Conservation (phyloP, 2,113 vertebrate species). For the Anoura caudifer region DNA sequence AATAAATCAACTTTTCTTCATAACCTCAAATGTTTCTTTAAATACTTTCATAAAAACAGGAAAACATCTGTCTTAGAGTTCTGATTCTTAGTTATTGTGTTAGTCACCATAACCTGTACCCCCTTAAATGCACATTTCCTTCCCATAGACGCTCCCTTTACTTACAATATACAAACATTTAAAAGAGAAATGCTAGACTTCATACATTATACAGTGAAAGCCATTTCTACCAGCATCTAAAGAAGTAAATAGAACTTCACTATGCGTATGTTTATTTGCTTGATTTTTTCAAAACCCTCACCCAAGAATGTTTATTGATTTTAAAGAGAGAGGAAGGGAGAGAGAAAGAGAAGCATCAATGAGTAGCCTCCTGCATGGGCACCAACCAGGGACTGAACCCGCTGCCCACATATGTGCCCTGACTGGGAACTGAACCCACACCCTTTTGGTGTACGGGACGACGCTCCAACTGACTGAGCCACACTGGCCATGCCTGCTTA, state of each 20-base stretch:
- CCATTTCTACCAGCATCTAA: neutral
- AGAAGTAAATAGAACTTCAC: neutral
- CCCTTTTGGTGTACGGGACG: too few relatives aligned
- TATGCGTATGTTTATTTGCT: neutral
- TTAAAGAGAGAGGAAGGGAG: too few relatives aligned
- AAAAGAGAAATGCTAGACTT: neutral
- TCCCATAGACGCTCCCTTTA: neutral
- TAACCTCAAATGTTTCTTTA: neutral
- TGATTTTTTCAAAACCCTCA: too few relatives aligned
- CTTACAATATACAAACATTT: neutral
- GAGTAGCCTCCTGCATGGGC: too few relatives aligned
- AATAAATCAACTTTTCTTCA: neutral
- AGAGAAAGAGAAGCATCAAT: too few relatives aligned
- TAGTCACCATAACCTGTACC: neutral
- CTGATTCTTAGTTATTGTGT: neutral
- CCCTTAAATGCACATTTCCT: neutral
- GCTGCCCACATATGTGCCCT: too few relatives aligned
- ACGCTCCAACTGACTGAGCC: neutral
- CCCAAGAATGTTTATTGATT: too few relatives aligned
- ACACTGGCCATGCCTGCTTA: neutral
- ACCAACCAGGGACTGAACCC: too few relatives aligned
- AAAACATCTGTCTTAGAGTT: neutral
- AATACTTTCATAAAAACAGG: neutral
- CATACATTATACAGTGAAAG: neutral
- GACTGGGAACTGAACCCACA: too few relatives aligned